A percentile compares a stretch with the other conserved stretches of the same genome.
Evolutionary conservation across 2,888 invertebrate genomes (phyloP).

Genomic region (Seladonia tumulorum): DNA sequence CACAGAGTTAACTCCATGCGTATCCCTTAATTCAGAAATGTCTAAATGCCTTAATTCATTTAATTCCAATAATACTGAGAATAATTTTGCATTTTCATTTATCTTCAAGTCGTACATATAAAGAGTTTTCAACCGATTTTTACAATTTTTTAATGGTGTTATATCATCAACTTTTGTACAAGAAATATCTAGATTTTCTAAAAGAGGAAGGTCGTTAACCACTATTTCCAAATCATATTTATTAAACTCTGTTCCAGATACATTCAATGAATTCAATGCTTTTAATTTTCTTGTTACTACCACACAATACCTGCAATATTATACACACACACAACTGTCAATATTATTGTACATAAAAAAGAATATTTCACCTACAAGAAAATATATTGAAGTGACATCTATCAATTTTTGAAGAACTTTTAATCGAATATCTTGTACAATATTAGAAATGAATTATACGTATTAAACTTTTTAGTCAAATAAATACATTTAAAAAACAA

Average conservation of each 20-base stretch:
- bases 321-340: background rate
- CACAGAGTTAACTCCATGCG: constrained; percentile 83
- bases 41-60: constrained; percentile 86
- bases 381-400: constrained; percentile 1
- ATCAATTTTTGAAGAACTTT: background rate
- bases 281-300: constrained; percentile 87
- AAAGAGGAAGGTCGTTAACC: constrained; percentile 87
- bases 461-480: background rate
- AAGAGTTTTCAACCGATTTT: constrained; percentile 86
- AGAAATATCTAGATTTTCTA: constrained; percentile 89
- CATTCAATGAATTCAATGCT: constrained; percentile 87
- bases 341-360: background rate
- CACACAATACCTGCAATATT: constrained; percentile 85
- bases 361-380: constrained; percentile 7
- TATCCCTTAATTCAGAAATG: constrained; percentile 86
- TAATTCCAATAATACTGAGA: constrained; percentile 85
- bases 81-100: constrained; percentile 82
- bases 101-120: constrained; percentile 87
- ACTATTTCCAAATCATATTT: constrained; percentile 88
- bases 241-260: constrained; percentile 89
- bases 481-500: background rate
- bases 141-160: constrained; percentile 86
- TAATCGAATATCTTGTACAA: background rate
- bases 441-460: background rate
- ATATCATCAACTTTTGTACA: constrained; percentile 88